Percentiles rank a stretch among this genome's conserved stretches.
Conservation (phyloP, 2,113 vertebrate genomes). For the Gasterosteus nipponicus region DNA sequence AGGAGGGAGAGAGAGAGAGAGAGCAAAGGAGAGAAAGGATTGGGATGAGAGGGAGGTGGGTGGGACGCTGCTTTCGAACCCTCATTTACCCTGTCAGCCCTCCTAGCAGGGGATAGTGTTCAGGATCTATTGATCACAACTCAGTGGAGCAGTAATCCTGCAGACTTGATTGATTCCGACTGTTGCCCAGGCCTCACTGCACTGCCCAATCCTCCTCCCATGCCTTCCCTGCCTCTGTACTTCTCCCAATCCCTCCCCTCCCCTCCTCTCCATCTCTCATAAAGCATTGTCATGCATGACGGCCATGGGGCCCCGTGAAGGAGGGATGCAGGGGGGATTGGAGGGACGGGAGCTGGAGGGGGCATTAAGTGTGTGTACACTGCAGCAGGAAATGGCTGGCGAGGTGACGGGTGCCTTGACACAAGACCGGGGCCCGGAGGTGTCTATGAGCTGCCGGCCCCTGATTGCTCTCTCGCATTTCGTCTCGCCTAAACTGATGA, state of each 20-base stretch:
- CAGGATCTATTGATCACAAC: conserved; percentile 88
- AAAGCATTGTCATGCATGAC: conserved; percentile 84
- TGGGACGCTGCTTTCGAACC: conserved; percentile 71
- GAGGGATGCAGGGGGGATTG: conserved; percentile 56
- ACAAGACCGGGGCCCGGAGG: conserved; percentile 56
- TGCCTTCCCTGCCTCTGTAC: conserved; percentile 68
- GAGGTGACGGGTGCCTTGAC: conserved; percentile 78
- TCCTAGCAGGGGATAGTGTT: conserved; percentile 81
- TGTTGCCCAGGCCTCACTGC: conserved; percentile 80
- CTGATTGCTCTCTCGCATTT: conserved; percentile 22
- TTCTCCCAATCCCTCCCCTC: conserved; percentile 65
- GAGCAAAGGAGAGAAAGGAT: conserved; percentile 44
- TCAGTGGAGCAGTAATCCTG: conserved; percentile 84
- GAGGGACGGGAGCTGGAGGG: conserved; percentile 63
- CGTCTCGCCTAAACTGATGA: conserved; percentile 42
- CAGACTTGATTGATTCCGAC: conserved; percentile 84
- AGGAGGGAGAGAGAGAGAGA: conserved; percentile 4
- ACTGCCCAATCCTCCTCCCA: conserved; percentile 79
- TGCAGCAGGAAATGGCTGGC: conserved; percentile 77
- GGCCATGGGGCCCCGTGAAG: conserved; percentile 63
- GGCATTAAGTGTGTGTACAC: conserved; percentile 77
- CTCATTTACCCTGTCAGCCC: conserved; percentile 84
- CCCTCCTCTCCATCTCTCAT: conserved; percentile 63
- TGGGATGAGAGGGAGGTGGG: conserved; percentile 57
- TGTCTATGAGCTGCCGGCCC: conserved; percentile 45